Evolutionary conservation across 2,797 vertebrate genomes (phyloP).

Genomic region (Ceryle rudis): DNA sequence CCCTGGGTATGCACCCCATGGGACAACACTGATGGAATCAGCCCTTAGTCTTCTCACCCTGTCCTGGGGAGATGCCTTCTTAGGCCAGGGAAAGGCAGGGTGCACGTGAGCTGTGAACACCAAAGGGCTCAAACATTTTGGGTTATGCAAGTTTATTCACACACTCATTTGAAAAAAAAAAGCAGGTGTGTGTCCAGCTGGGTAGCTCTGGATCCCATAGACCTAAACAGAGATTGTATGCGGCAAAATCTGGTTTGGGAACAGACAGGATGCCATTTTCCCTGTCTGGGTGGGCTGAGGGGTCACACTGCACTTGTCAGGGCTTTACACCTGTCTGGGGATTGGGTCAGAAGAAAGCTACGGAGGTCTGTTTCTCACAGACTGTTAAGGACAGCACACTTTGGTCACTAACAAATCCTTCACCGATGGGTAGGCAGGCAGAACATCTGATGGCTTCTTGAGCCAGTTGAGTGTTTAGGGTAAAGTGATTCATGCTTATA

Average conservation of each 20-base stretch:
- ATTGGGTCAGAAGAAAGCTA: background rate
- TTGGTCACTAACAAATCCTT: background rate
- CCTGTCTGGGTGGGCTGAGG: background rate
- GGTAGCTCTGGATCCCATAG: background rate
- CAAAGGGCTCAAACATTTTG: fast-evolving
- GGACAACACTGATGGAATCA: background rate
- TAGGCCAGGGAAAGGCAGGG: background rate
- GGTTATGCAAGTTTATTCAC: background rate
- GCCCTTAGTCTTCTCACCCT: background rate
- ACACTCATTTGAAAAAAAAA: background rate
- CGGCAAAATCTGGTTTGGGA: background rate
- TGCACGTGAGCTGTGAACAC: background rate
- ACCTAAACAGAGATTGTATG: background rate
- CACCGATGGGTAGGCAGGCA: background rate
- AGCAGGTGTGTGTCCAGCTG: background rate
- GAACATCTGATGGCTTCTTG: background rate
- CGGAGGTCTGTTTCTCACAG: background rate
- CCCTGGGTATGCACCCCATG: background rate
- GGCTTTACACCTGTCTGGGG: background rate
- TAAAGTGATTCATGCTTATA: background rate
- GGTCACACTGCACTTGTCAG: background rate
- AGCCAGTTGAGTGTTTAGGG: background rate
- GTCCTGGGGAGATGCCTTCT: background rate
- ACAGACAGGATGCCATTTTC: background rate
- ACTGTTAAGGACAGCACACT: background rate